These are phyloP conservation scores for Polyergus mexicanus DNA, from an alignment of 1,140 invertebrate species.

Conservation along the genomic window DNA sequence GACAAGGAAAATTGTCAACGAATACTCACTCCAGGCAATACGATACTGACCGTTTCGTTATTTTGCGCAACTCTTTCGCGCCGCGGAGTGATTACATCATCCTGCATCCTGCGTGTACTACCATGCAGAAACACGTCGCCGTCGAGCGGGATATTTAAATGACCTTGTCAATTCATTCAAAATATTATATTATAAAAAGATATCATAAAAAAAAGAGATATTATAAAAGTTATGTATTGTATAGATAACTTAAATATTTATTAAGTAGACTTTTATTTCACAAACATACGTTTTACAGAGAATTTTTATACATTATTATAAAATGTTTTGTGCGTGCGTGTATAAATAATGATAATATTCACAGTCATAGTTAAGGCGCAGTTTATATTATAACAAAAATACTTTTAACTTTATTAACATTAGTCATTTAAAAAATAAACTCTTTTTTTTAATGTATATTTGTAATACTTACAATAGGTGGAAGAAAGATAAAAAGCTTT, in stretches of 20 bases:
- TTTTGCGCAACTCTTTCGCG: not conserved
- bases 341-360: not conserved
- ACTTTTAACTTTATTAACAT: conserved; percentile 6
- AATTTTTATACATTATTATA: not conserved
- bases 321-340: not conserved
- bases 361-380: not conserved
- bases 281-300: no score
- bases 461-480: not conserved
- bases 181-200: no score
- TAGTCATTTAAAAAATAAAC: not conserved
- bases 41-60: conserved; percentile 13
- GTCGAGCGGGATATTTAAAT: conserved; percentile 16
- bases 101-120: not conserved
- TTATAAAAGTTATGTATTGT: no score
- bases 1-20: no score
- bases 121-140: no score
- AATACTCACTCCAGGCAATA: not conserved
- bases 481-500: not conserved
- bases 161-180: no score
- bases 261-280: not conserved
- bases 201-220: no score
- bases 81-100: not conserved
- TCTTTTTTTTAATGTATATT: not conserved
- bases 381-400: not conserved
- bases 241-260: conserved; percentile 1